Conservation (phyloP, 2,797 vertebrate genomes). For the Fundulus diaphanus region DNA sequence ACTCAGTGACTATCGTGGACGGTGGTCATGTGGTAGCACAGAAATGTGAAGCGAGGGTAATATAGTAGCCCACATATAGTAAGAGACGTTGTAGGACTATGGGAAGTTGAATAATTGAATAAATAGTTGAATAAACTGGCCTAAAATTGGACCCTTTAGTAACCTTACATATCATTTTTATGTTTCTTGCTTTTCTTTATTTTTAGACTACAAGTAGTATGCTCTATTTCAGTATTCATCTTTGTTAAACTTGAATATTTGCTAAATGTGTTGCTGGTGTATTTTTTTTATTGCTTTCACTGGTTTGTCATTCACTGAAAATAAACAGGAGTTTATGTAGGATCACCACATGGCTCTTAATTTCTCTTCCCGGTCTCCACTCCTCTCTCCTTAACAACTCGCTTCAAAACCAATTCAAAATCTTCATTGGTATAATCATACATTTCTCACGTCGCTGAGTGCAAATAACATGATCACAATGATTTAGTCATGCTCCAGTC, state of each 20-base stretch:
- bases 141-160: not conserved
- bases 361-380: constrained; percentile 1
- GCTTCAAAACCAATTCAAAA: constrained; percentile 18
- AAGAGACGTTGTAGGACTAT: not conserved
- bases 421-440: constrained; percentile 20
- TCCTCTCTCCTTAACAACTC: not conserved
- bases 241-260: not conserved
- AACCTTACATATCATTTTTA: not conserved
- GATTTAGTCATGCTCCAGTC: constrained; percentile 5
- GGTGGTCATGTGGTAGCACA: not conserved
- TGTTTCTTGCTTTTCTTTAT: not conserved
- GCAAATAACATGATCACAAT: constrained; percentile 17
- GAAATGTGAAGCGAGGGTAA: not conserved
- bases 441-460: constrained; percentile 4
- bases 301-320: constrained; percentile 1
- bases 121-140: too few relatives aligned
- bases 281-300: not conserved
- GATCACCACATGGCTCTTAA: not conserved
- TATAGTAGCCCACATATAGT: not conserved
- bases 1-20: not conserved
- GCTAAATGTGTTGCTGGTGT: not conserved
- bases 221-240: not conserved
- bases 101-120: not conserved
- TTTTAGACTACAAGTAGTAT: not conserved
- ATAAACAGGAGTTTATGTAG: not conserved